phyloP scores from a whole-genome alignment of 2,888 invertebrate species.

The Chaetogeoica ovagalla region DNA sequence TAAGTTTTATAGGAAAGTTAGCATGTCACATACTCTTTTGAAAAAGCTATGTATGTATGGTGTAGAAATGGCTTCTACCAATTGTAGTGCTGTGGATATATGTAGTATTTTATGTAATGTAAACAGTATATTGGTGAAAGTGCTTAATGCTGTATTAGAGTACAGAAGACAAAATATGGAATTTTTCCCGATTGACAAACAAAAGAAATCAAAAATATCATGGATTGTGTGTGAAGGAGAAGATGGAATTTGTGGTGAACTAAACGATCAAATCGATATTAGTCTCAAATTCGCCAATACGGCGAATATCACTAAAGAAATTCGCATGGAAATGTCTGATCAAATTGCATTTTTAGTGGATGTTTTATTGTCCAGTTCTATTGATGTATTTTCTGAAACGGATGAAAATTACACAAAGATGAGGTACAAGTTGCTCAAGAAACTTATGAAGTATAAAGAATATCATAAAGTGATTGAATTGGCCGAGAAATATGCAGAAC shows the following conservation, averaged over 20 bases:
- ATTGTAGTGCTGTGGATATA: slow-evolving; percentile 47
- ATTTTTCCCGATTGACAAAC: slow-evolving; percentile 41
- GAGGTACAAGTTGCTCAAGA: slow-evolving; percentile 24
- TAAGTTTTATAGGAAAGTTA: slow-evolving; percentile 47
- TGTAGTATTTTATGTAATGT: slow-evolving; percentile 41
- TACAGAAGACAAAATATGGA: slow-evolving; percentile 49
- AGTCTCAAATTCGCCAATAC: slow-evolving; percentile 26
- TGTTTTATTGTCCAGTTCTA: slow-evolving; percentile 21
- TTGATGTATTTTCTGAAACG: slow-evolving; percentile 14
- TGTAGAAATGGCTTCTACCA: slow-evolving; percentile 31
- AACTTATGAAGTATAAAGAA: slow-evolving; percentile 25
- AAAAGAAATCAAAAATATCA: slow-evolving; percentile 42
- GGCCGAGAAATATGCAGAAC: slow-evolving; percentile 89
- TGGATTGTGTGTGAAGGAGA: slow-evolving; percentile 36
- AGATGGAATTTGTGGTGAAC: slow-evolving; percentile 35
- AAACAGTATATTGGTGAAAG: slow-evolving; percentile 39
- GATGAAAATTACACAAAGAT: neutral
- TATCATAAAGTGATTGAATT: slow-evolving; percentile 73
- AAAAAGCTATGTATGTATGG: slow-evolving; percentile 26
- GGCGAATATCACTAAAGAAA: slow-evolving; percentile 39
- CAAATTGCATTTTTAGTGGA: slow-evolving; percentile 43
- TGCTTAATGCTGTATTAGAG: slow-evolving; percentile 27
- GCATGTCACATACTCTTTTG: slow-evolving; percentile 36
- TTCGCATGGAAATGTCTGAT: slow-evolving; percentile 43
- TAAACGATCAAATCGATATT: slow-evolving; percentile 23